phyloP scores from a whole-genome alignment of 1,140 invertebrate genomes.

The Adelges cooleyi region DNA sequence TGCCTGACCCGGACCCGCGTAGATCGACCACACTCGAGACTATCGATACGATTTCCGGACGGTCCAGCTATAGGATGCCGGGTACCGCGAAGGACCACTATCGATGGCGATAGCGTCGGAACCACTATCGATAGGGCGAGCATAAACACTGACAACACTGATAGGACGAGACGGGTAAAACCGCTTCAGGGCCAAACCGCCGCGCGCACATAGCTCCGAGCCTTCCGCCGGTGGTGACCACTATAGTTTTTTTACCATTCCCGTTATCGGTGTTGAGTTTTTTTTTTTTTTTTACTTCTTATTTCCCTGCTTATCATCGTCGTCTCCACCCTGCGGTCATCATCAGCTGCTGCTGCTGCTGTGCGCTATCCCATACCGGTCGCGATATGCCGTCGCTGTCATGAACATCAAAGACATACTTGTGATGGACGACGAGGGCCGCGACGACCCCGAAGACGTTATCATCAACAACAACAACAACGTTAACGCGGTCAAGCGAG shows the following conservation, averaged over 20 bases:
- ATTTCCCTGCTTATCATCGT: background rate
- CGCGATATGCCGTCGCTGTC: background rate
- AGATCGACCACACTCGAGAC: no score
- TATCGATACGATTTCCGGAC: background rate
- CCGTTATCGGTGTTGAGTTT: background rate
- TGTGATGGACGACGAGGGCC: conserved; percentile 19
- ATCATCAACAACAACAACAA: background rate
- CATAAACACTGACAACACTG: no score
- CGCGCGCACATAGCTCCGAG: conserved; percentile 25
- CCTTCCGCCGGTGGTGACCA: conserved; percentile 26
- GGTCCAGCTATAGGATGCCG: no score
- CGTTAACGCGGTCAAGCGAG: background rate
- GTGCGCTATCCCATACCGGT: background rate
- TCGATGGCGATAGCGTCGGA: no score
- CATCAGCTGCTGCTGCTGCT: no score
- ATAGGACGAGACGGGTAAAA: conserved; percentile 5
- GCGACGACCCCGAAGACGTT: background rate
- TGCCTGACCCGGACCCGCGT: conserved; percentile 16
- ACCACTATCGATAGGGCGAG: no score
- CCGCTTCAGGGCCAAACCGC: conserved; percentile 22
- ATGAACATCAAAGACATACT: conserved; percentile 25
- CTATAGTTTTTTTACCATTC: background rate
- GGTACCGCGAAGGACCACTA: no score
- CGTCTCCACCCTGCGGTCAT: background rate
- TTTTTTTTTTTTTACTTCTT: background rate